Percentiles rank a stretch among this genome's conserved stretches.
Evolutionary conservation across 2,113 vertebrate genomes (phyloP).

Genomic region (Typhlomys cinereus): DNA sequence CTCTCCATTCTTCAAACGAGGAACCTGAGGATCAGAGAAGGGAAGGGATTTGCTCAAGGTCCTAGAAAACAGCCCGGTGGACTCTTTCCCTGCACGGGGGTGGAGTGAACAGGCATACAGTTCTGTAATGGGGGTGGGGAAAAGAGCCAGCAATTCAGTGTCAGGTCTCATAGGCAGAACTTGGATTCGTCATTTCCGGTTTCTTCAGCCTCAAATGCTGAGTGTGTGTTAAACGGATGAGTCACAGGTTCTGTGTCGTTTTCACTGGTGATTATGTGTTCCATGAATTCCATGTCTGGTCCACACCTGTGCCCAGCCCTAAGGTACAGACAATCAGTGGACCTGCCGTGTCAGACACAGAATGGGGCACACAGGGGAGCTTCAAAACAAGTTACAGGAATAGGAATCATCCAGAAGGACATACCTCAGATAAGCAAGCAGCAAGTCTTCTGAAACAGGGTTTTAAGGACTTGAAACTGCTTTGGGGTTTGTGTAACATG

Average conservation of each 20-base stretch:
- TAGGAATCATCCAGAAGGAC: not conserved
- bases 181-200: slow-evolving; percentile 38
- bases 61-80: slow-evolving; percentile 26
- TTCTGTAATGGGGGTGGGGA: not conserved
- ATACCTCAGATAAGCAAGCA: not conserved
- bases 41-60: slow-evolving; percentile 28
- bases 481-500: not conserved
- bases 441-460: not conserved
- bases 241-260: slow-evolving; percentile 33
- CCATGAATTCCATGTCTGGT: not conserved
- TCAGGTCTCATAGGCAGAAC: not conserved
- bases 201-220: not conserved
- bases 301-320: not conserved
- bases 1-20: slow-evolving; percentile 34
- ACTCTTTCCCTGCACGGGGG: not conserved
- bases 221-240: slow-evolving; percentile 33
- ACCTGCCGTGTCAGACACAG: not conserved
- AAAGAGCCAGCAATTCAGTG: not conserved
- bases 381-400: not conserved
- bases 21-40: slow-evolving; percentile 21
- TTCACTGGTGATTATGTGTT: slow-evolving; percentile 59
- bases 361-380: not conserved
- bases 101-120: not conserved
- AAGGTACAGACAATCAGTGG: not conserved
- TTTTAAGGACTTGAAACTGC: not conserved